A percentile compares a stretch with the other conserved stretches of the same genome.
phyloP scores from a whole-genome alignment of 2,797 vertebrate genomes.

The Crax fasciolata region DNA sequence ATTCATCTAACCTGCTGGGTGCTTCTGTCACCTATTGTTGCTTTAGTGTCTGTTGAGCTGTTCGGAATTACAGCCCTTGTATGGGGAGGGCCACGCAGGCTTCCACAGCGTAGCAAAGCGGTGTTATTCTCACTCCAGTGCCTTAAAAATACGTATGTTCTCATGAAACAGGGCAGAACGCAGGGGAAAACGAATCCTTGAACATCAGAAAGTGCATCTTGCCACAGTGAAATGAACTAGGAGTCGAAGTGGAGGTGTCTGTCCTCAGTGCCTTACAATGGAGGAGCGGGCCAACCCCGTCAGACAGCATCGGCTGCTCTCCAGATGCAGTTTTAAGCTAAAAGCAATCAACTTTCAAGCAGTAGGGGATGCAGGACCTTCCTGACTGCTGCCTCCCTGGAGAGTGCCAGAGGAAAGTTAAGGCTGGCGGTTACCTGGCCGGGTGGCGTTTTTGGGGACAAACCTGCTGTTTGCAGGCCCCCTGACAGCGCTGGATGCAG shows the following conservation, averaged over 20 bases:
- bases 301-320: too few relatives aligned
- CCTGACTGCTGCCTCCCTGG: too few relatives aligned
- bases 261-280: fast-evolving
- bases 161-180: background rate
- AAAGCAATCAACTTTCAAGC: too few relatives aligned
- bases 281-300: too few relatives aligned
- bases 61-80: constrained; percentile 27
- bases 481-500: too few relatives aligned
- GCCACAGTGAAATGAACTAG: fast-evolving
- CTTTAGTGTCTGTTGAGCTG: background rate
- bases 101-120: background rate
- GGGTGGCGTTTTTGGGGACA: too few relatives aligned
- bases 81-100: background rate
- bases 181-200: background rate
- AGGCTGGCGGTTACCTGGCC: too few relatives aligned
- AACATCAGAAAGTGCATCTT: background rate
- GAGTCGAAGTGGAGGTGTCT: background rate
- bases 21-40: constrained; percentile 34
- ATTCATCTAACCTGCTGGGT: constrained; percentile 3
- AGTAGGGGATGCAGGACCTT: too few relatives aligned
- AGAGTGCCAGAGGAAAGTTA: too few relatives aligned
- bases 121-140: background rate
- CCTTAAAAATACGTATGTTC: background rate
- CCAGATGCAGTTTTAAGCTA: too few relatives aligned
- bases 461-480: too few relatives aligned